phyloP scores from a whole-genome alignment of 2,888 invertebrate genomes.

The Cotesia congregata region DNA sequence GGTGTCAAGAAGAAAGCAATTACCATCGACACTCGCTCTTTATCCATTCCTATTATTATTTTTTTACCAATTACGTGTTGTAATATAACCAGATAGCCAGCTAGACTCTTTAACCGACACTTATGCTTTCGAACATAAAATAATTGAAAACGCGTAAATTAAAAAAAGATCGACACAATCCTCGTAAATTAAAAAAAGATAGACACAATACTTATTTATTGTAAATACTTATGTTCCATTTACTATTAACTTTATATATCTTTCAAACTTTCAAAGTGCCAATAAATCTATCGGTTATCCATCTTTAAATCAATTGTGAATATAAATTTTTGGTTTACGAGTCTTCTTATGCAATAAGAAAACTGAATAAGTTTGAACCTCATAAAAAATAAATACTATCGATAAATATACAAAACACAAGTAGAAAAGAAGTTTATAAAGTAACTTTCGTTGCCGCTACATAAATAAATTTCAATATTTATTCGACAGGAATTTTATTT shows the following conservation, averaged over 20 bases:
- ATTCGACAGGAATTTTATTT: no score
- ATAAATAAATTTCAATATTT: no score
- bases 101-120: not conserved
- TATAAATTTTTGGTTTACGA: not conserved
- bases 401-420: no score
- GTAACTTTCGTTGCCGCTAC: no score
- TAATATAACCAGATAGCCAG: not conserved
- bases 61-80: not conserved
- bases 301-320: not conserved
- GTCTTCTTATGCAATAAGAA: not conserved
- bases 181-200: not conserved
- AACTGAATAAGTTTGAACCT: no score
- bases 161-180: not conserved
- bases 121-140: not conserved
- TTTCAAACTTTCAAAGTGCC: not conserved
- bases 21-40: constrained; percentile 26
- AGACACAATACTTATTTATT: not conserved
- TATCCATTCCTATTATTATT: not conserved
- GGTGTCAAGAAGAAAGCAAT: constrained; percentile 32
- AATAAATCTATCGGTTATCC: not conserved
- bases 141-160: not conserved
- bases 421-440: no score
- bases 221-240: not conserved
- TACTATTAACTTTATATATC: not conserved
- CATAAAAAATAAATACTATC: no score